Conservation (phyloP, 2,797 vertebrate genomes). For the Phalanger gymnotis region DNA sequence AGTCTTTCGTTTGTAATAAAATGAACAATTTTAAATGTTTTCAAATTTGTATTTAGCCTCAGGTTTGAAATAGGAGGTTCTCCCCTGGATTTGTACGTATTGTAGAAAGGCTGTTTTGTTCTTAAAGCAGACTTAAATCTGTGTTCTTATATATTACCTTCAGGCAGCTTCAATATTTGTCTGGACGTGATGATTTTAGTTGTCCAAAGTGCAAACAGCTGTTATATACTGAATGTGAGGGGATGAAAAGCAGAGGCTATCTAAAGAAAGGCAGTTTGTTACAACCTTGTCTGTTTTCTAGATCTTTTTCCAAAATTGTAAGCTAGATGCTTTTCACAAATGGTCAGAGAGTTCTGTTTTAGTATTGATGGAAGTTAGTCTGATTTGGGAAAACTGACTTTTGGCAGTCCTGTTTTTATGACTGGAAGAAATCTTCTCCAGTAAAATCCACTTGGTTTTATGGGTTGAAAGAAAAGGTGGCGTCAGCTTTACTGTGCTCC, state of each 20-base stretch:
- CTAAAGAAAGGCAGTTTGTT: background rate
- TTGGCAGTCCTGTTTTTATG: background rate
- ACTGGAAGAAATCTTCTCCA: background rate
- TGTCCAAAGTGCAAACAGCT: background rate
- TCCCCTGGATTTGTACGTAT: too few relatives aligned
- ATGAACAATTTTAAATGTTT: background rate
- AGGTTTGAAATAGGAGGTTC: slow-evolving; percentile 7
- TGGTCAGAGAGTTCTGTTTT: background rate
- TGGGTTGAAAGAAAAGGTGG: background rate
- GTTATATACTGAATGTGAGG: background rate
- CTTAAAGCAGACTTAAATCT: background rate
- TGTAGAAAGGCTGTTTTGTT: slow-evolving; percentile 12
- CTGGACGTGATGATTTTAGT: background rate
- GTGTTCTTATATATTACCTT: background rate
- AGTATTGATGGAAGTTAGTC: background rate
- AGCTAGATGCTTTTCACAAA: background rate
- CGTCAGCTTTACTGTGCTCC: background rate
- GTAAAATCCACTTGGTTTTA: background rate
- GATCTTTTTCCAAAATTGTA: background rate
- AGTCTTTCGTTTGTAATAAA: background rate
- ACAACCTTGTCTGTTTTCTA: background rate
- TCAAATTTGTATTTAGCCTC: background rate
- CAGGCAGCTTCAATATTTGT: background rate
- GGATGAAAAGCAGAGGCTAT: background rate
- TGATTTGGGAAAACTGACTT: slow-evolving; percentile 6